Evolutionary conservation across 2,113 vertebrate genomes (phyloP), one percentile per base, ranked within the genome.

Genomic region (Austrofundulus limnaeus): DNA sequence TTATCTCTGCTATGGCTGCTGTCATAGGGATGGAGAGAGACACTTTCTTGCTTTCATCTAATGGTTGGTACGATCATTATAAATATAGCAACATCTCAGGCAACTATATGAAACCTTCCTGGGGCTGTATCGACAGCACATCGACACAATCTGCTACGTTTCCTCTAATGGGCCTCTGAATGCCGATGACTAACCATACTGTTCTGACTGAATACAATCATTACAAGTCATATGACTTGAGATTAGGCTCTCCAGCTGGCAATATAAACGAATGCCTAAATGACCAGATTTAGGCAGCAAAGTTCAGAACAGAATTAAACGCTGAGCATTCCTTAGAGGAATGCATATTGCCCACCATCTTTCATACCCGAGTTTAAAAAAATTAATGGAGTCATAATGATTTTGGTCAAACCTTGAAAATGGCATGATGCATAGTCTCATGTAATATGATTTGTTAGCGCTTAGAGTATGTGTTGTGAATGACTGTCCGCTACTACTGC

Each of bases 1-100:
- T 92, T 90, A 88, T 79, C 80, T 83, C 63, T 75, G 75, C 78
- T 86, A 63, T 78, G 66, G 83, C 77, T 71, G 47, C 66, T 77
- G 80, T 71, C 55, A 69, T 53, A 60, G 77, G 68, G 34, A 19
- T 41, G 47, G 66, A 47, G 39, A 51, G 70, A 58, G 70, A 69
- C 65, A 73, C 81, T 66, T 73, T 70, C 65, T 42, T 48, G 51
- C 62, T 76, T 84, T 78, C 70, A 45, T 82, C 75, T 69, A 69
- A 84, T 23, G 34, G 59, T 23, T 17, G 5, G 37, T 66, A 38
- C 45, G 61, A 69, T 69, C 38, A 31, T 67, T 77, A 66, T 68
- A 78, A 81, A 85, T 75, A 83, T 60, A 78, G 66, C 41, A 51
- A 49, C 72, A 80, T 70, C 52, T 72, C 21, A 50, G 55, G 60